Conservation (phyloP, 2,797 vertebrate species). For the Iguana delicatissima region DNA sequence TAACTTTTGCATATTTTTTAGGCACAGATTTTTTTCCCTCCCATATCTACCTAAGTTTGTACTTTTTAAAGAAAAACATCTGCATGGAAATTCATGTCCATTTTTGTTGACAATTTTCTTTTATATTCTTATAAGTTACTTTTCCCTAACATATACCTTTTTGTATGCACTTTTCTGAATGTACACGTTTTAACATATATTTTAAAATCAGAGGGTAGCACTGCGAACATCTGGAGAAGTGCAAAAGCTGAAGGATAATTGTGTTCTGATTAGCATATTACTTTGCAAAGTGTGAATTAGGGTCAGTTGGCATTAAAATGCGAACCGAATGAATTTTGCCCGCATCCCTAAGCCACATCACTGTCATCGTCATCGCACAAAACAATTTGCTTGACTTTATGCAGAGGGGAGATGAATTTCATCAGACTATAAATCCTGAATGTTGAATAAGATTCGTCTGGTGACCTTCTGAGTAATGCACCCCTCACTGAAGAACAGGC, state of each 20-base stretch:
- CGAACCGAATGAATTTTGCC: background rate
- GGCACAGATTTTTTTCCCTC: background rate
- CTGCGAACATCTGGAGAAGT: background rate
- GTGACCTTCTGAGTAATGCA: slow-evolving; percentile 42
- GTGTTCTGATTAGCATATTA: background rate
- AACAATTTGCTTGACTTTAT: slow-evolving; percentile 20
- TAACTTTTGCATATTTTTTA: background rate
- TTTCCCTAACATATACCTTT: background rate
- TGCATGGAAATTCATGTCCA: background rate
- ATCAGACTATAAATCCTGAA: slow-evolving; percentile 24
- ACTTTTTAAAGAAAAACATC: background rate
- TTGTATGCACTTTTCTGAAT: background rate
- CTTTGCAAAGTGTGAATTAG: background rate
- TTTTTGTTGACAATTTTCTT: background rate
- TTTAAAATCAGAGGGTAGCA: background rate
- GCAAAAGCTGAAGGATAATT: background rate
- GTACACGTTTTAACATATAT: background rate
- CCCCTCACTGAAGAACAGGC: slow-evolving; percentile 27
- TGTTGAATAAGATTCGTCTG: slow-evolving; percentile 6
- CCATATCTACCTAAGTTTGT: background rate
- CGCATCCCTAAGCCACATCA: background rate
- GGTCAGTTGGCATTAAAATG: background rate
- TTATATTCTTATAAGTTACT: background rate
- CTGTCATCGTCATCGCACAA: background rate
- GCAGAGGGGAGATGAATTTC: slow-evolving; percentile 8